Evolutionary conservation across 2,113 vertebrate genomes (phyloP), one percentile per base, ranked within the genome.

Genomic region (Tupaia chinensis): DNA sequence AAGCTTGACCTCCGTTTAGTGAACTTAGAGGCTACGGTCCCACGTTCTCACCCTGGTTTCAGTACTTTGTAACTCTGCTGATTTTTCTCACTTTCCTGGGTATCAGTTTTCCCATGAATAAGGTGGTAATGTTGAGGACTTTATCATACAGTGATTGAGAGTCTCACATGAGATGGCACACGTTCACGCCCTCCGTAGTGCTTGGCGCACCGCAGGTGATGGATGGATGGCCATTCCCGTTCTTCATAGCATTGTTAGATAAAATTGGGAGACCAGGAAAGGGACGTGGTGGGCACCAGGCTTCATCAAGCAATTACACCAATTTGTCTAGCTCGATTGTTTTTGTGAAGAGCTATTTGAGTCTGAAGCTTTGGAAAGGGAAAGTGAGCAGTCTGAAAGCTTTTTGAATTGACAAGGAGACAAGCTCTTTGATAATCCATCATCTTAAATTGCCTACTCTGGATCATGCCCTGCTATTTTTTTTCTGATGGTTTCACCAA

Each of bases 381-480:
- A 98, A 97, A 82, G 95, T 65, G 44, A 98, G 88, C 93, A 96
- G 96, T 96, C 97, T 98, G 97, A 98, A 98, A 98, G 98, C 97
- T 96, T 98, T 98, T 98, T 97, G 94, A 98, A 98, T 97, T 98
- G 98, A 94, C 95, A 95, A 95, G 96, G 89, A 96, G 97, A 97
- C 77, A 79, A 94, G 87, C 93, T 97, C 22, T n/a, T 32, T 84
- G 88, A 80, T 93, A 87, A 95, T 89, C 86, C 79, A 84, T 97
- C 95, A 96, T 66, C 58, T 81, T 93, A 96, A 97, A 95, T 94
- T 92, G 84, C 27, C 79, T 74, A 32, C 25, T 29, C 27, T 87
- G 80, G 78, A 92, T 81, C 79, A 77, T 0, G 2, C 9, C 44
- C 23, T 73, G 58, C 63, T 93, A 72, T 87, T 95, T 97, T 91